Base-by-base conservation (phyloP, 2,113 vertebrate genomes). In the Chlorodrepanis virens region DNA sequence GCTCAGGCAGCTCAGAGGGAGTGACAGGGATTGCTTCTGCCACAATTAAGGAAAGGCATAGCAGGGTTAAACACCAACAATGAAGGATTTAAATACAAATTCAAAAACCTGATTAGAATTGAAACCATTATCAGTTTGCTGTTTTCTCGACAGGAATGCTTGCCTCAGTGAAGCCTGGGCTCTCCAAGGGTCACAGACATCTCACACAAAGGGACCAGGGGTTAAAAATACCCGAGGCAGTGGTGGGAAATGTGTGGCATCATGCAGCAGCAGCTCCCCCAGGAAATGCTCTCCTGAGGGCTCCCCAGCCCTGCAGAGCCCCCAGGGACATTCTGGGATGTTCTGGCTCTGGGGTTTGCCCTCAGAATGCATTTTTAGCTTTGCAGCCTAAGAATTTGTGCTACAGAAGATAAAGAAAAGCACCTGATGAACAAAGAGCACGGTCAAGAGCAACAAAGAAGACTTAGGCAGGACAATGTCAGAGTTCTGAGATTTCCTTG, bases 401-500 rank as follows among this genome's bases (percentile, higher is more conserved):
- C 64, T 71, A 56, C 50, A 71, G 28, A 70, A 91, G 54, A 29
- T 4, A 94, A 37, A 91, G 70, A 42, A 74, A 77, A 72, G 83
- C 83, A 39, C 12, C 27, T 0, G 3, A 68, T 4, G n/a, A 49
- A 82, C 80, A 1, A 0, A 80, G 64, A 90, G 53, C 47, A 9
- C 0, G 39, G 50, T 37, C 54, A n/a, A 49, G 68, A 94, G 13
- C 83, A 81, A 92, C 79, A 75, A 31, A 52, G 76, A 83, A 1
- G 14, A 82, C 72, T 77, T 5, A 5, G 80, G 85, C 64, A 68
- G 90, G 71, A 86, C 92, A 88, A 9, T 2, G 31, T 17, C 71
- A 78, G 54, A 85, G 61, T 74, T 76, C 10, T 29, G 80, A 72
- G 52, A 49, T 81, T 44, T 45, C 65, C 39, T 25, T 42, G 35